Conservation (phyloP, 2,113 vertebrate species). For the Nyctereutes procyonoides region DNA sequence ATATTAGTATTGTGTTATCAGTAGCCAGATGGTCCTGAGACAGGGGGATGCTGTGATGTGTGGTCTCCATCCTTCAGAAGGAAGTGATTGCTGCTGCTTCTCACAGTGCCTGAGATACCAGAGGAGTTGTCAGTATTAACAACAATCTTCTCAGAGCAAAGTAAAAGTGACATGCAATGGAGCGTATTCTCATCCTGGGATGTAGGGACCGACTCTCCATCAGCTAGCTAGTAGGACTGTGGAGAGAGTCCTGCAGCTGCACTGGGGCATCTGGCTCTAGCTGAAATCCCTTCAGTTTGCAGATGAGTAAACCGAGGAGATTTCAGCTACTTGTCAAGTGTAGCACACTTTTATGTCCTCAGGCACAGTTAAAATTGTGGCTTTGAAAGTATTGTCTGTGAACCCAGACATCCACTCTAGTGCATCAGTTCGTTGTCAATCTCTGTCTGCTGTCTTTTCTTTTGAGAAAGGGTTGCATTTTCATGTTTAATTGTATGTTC, state of each 20-base stretch:
- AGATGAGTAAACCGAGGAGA: neutral
- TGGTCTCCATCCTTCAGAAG: constrained; percentile 18
- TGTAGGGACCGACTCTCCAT: no score
- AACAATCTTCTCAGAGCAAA: neutral
- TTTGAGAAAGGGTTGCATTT: neutral
- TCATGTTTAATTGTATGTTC: neutral
- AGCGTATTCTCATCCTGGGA: neutral
- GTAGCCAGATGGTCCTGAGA: constrained; percentile 16
- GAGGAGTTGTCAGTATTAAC: neutral
- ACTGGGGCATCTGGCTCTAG: neutral
- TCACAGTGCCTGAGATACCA: neutral
- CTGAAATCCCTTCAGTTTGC: neutral
- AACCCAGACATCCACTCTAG: neutral
- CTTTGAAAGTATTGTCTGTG: neutral
- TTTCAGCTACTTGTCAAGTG: neutral
- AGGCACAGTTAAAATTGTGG: neutral
- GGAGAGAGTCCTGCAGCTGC: neutral
- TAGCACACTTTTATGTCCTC: neutral
- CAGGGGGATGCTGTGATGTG: neutral
- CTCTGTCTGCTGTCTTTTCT: neutral
- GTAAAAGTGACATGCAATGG: neutral
- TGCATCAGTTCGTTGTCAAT: neutral
- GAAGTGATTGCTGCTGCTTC: neutral
- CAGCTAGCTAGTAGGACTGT: neutral
- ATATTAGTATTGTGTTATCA: neutral